Conservation (phyloP, 2,797 vertebrate species). For the Onychomys torridus region DNA sequence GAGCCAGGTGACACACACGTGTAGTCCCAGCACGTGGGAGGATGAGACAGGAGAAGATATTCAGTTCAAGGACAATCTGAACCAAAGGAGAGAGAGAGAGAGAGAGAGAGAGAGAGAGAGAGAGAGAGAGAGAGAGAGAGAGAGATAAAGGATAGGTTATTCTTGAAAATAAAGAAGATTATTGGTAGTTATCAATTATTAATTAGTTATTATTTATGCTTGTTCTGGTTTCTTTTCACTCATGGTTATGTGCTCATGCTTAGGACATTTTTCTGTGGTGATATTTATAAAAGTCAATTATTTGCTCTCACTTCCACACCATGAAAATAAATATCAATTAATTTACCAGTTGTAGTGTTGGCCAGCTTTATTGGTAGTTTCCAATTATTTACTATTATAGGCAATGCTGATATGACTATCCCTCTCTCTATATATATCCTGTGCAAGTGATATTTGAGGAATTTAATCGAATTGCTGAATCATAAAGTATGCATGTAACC, state of each 20-base stretch:
- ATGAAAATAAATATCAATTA: conserved; percentile 15
- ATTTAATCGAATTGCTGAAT: conserved; percentile 49
- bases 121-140: background rate
- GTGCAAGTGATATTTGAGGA: background rate
- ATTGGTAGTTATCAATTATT: background rate
- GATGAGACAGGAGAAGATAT: too few species aligned
- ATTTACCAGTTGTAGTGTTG: background rate
- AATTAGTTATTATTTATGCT: background rate
- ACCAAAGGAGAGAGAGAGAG: background rate
- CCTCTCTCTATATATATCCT: background rate
- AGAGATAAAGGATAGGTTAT: background rate
- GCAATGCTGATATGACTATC: background rate
- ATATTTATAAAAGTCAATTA: conserved; percentile 31
- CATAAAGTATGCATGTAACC: background rate
- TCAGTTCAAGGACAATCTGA: background rate
- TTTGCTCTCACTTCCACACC: background rate
- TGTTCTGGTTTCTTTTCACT: background rate
- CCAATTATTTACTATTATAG: background rate
- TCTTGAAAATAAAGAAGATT: background rate
- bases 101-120: background rate
- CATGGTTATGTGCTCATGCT: background rate
- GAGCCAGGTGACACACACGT: background rate
- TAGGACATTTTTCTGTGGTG: background rate
- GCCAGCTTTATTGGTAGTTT: background rate
- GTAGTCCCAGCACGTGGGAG: background rate